Conservation (phyloP, 92 coral and sea anemone genomes). For the Umimayanthus chanpuru region DNA sequence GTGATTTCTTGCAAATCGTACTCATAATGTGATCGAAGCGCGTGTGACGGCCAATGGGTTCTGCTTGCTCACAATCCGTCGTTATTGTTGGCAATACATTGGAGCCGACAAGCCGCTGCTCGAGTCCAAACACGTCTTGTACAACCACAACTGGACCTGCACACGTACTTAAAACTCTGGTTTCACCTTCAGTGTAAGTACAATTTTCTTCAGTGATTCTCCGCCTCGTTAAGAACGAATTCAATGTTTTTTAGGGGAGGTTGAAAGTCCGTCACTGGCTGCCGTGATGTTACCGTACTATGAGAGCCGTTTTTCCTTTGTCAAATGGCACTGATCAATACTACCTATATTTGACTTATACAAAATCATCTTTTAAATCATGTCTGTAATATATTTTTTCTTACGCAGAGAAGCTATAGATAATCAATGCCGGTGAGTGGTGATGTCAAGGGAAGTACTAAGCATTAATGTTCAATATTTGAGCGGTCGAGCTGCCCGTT, state of each 20-base stretch:
- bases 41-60: constrained; percentile 23
- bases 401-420: not conserved
- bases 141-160: constrained; percentile 35
- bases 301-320: not conserved
- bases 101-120: constrained; percentile 13
- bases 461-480: not conserved
- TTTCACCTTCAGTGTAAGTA: constrained; percentile 32
- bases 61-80: constrained; percentile 34
- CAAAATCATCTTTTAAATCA: not conserved
- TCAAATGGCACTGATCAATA: not conserved
- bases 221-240: not conserved
- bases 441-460: not conserved
- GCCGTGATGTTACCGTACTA: not conserved
- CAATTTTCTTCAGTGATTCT: too few species aligned
- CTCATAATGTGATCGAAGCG: constrained; percentile 19
- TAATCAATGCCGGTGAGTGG: not conserved
- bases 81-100: constrained; percentile 38
- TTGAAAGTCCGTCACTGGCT: not conserved
- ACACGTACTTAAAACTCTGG: constrained; percentile 19
- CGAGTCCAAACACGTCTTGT: constrained; percentile 16
- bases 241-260: not conserved
- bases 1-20: not conserved
- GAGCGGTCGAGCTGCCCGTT: constrained; percentile 2
- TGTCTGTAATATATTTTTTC: not conserved
- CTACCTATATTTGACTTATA: not conserved